Percentiles rank a stretch among this genome's conserved stretches.
Evolutionary conservation across 2,888 invertebrate species (phyloP).

Genomic region (Apotomis capreana): DNA sequence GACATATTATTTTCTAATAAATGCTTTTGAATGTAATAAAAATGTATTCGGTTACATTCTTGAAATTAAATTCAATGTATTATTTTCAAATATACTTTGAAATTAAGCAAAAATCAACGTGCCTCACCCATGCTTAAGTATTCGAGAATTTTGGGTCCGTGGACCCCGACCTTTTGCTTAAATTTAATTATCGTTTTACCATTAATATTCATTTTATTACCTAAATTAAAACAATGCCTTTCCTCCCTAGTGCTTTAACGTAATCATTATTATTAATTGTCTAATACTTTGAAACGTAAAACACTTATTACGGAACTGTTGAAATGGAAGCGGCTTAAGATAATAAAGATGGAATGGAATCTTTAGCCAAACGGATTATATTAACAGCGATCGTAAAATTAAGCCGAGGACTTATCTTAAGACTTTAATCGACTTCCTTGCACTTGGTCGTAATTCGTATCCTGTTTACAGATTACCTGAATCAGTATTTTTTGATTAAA

Average conservation of each 20-base stretch:
- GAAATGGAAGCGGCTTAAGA: conserved; percentile 24
- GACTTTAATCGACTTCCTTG: conserved; percentile 22
- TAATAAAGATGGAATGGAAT: conserved; percentile 33
- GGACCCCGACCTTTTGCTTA: background rate
- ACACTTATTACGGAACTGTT: conserved; percentile 21
- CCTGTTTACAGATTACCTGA: conserved; percentile 2
- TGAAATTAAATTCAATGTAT: background rate
- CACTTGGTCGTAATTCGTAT: conserved; percentile 19
- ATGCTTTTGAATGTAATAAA: background rate
- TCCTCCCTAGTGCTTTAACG: conserved; percentile 10
- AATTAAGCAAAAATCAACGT: background rate
- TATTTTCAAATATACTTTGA: background rate
- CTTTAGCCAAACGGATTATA: conserved; percentile 16
- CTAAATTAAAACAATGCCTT: conserved; percentile 6
- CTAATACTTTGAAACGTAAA: conserved; percentile 24
- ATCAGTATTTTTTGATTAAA: conserved; percentile 6
- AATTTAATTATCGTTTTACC: conserved; percentile 11
- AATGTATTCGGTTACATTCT: background rate
- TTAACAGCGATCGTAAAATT: conserved; percentile 34
- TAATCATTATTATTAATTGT: conserved; percentile 30
- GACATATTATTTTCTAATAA: background rate
- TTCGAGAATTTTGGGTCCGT: background rate
- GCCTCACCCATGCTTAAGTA: background rate
- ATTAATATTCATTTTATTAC: conserved; percentile 5
- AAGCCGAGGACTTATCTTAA: conserved; percentile 22